Evolutionary conservation across 2,888 invertebrate genomes (phyloP).

Genomic region (Idaea straminata): DNA sequence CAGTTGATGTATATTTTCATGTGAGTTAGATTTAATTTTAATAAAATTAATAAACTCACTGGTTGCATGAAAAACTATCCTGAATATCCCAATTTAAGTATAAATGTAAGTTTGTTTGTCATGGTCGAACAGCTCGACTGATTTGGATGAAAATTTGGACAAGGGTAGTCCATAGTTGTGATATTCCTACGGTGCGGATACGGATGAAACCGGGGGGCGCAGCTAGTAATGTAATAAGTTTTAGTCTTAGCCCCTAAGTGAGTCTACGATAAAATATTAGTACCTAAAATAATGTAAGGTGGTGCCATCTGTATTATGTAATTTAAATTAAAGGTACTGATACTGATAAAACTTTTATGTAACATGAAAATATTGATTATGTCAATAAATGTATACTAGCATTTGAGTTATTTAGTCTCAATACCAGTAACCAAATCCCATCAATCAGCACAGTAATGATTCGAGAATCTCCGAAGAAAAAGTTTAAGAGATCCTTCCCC

Average conservation of each 20-base stretch:
- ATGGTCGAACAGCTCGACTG: too few species aligned
- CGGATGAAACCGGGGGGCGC: not conserved
- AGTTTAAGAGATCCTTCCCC: too few species aligned
- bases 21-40: too few species aligned
- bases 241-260: not conserved
- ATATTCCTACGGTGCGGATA: too few species aligned
- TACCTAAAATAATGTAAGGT: constrained; percentile 4
- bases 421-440: not conserved
- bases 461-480: too few species aligned
- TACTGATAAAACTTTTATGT: not conserved
- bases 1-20: too few species aligned
- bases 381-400: not conserved
- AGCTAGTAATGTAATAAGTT: not conserved
- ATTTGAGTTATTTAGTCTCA: not conserved
- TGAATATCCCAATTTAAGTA: too few species aligned
- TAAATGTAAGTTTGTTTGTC: too few species aligned
- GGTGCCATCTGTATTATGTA: constrained; percentile 14
- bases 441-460: not conserved
- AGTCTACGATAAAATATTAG: not conserved
- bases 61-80: too few species aligned
- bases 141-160: too few species aligned
- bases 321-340: not conserved
- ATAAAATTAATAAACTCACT: too few species aligned
- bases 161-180: too few species aligned
- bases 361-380: not conserved